Base-by-base conservation (phyloP, 2,113 vertebrate species). In the Ursus arctos region DNA sequence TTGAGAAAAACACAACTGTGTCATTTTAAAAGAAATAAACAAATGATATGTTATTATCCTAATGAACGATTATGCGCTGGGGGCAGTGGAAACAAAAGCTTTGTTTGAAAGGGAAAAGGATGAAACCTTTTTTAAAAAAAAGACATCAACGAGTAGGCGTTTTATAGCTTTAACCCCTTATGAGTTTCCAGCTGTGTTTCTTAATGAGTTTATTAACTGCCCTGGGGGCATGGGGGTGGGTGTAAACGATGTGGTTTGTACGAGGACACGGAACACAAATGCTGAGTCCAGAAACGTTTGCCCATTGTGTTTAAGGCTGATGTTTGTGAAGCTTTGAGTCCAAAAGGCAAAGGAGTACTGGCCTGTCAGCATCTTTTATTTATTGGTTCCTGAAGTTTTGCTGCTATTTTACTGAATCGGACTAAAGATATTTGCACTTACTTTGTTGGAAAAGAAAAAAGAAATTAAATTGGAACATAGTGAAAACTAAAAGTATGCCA, bases 101-200 rank as follows among this genome's bases (percentile, higher is more conserved):
- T 95, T 97, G 82, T 95, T 97, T 96, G 95, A 97, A 94, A 93
- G 92, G 81, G 94, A 3, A 67, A 88, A 98, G 86, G 76, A 97
- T 96, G 93, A 97, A 97, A 96, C 55, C 40, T 77, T 98, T 94
- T 97, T 40, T 36, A 19, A 94, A 89, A 81, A 36, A 53, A 72
- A 85, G 33, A 57, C 76, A 97, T 93, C 94, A 96, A 55, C n/a
- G 71, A 91, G 71, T 95, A 97, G 92, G 92, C 88, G 84, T 97
- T 97, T 98, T 67, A 81, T 97, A 98, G 96, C 63, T 98, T 96
- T 97, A 93, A 98, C 96, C 95, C 98, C 94, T 97, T 98, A 95
- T 69, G 94, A 96, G 84, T 96, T 97, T 96, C 95, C 95, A 98
- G 96, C 95, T 97, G 85, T 97, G 96, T 98, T 97, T 98, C 92